A percentile compares a stretch with the other conserved stretches of the same genome.
These are phyloP conservation scores for Lates japonicus DNA, from an alignment of 2,797 vertebrate genomes.

Conservation along the genomic window DNA sequence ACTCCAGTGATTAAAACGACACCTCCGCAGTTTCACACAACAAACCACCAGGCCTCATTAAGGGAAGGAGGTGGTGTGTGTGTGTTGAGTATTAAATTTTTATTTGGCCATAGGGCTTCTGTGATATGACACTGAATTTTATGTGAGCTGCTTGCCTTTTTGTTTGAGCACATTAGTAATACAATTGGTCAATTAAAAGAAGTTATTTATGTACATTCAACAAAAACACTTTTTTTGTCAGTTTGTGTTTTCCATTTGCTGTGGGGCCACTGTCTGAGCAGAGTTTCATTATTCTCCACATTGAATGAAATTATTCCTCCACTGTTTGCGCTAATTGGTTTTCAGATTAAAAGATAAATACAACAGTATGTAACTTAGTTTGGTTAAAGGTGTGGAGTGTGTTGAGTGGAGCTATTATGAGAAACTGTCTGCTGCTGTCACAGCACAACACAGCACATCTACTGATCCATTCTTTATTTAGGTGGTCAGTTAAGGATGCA, in stretches of 20 bases:
- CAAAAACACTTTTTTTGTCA: conserved; percentile 9
- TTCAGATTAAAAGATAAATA: conserved; percentile 61
- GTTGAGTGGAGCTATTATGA: conserved; percentile 2
- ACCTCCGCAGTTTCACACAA: conserved; percentile 80
- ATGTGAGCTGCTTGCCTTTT: conserved; percentile 6
- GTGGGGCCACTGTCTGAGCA: neutral
- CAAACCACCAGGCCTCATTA: conserved; percentile 78
- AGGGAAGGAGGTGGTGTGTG: conserved; percentile 28
- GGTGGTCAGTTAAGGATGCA: conserved; percentile 3
- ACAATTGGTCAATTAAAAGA: conserved; percentile 22
- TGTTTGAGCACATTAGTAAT: conserved; percentile 22
- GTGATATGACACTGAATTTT: conserved; percentile 34
- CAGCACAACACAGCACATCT: neutral
- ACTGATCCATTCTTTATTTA: neutral
- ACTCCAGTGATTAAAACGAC: conserved; percentile 84
- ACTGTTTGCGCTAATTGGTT: conserved; percentile 63
- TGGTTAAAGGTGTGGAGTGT: conserved; percentile 16
- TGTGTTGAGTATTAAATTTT: conserved; percentile 14
- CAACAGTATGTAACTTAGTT: conserved; percentile 30
- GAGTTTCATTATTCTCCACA: conserved; percentile 22
- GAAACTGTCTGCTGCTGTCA: conserved; percentile 6
- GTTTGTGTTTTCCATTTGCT: conserved; percentile 18
- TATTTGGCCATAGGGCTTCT: conserved; percentile 38
- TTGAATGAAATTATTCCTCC: conserved; percentile 40
- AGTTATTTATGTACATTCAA: conserved; percentile 34